phyloP scores from a whole-genome alignment of 2,797 vertebrate species.

The Myotis planiceps region DNA sequence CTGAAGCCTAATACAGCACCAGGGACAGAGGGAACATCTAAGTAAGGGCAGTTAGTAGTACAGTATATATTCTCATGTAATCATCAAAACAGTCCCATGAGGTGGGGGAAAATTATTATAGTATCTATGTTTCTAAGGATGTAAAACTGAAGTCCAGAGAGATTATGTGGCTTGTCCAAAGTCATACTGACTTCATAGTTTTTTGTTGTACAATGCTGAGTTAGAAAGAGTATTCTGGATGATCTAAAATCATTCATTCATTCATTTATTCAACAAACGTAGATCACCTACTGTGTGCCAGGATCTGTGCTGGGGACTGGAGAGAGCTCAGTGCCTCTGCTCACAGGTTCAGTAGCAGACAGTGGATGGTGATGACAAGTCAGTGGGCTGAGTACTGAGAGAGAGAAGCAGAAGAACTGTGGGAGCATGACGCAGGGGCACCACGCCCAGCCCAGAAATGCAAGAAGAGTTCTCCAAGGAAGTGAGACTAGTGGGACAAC shows the following conservation, averaged over 20 bases:
- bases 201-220: not conserved
- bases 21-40: not conserved
- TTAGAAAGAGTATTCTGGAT: not conserved
- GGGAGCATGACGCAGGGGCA: not conserved
- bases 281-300: not conserved
- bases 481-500: not conserved
- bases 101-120: not conserved
- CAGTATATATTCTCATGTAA: not conserved
- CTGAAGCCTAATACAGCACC: not conserved
- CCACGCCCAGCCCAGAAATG: not conserved
- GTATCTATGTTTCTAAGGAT: not conserved
- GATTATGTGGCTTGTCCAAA: not conserved
- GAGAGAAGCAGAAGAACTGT: not conserved
- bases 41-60: not conserved
- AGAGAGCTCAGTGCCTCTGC: not conserved
- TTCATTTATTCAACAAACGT: not conserved
- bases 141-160: slow-evolving; percentile 9
- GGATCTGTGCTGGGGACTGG: not conserved
- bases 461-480: not conserved
- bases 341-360: not conserved
- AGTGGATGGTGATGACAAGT: not conserved
- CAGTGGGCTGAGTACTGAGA: not conserved
- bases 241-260: not conserved
- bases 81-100: not conserved
- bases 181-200: not conserved